Conservation (phyloP, 1,140 invertebrate genomes). For the Philaenus spumarius region DNA sequence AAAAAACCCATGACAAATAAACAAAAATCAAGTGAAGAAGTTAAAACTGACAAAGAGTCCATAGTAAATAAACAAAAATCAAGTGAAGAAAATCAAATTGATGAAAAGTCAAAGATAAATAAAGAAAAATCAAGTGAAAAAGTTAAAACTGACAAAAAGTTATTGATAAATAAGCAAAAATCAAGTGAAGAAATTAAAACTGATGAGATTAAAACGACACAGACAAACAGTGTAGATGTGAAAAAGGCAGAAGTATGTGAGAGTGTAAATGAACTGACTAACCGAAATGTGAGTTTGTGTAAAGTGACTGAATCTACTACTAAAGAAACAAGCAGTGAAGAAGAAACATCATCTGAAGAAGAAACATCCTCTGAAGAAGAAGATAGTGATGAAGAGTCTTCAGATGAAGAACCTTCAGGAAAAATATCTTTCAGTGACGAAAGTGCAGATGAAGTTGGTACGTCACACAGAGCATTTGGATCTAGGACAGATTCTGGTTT, state of each 20-base stretch:
- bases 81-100: not conserved
- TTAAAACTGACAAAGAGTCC: not conserved
- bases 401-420: not conserved
- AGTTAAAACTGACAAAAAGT: not conserved
- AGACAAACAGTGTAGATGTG: not conserved
- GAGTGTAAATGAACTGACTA: not conserved
- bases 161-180: not conserved
- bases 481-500: too few species aligned
- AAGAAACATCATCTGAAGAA: slow-evolving; percentile 7
- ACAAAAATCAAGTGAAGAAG: not conserved
- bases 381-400: slow-evolving; percentile 4
- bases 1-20: not conserved
- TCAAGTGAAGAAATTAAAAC: not conserved
- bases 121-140: not conserved
- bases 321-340: slow-evolving; percentile 14
- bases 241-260: not conserved
- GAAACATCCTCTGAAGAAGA: slow-evolving; percentile 17
- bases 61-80: not conserved
- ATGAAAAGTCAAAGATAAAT: not conserved
- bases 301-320: not conserved
- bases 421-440: not conserved
- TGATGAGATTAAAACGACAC: not conserved
- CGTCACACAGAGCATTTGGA: too few species aligned
- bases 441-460: not conserved
- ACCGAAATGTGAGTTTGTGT: not conserved